A percentile compares a stretch with the other conserved stretches of the same genome.
phyloP scores from a whole-genome alignment of 2,797 vertebrate species.

The Percopsis omiscomaycus region DNA sequence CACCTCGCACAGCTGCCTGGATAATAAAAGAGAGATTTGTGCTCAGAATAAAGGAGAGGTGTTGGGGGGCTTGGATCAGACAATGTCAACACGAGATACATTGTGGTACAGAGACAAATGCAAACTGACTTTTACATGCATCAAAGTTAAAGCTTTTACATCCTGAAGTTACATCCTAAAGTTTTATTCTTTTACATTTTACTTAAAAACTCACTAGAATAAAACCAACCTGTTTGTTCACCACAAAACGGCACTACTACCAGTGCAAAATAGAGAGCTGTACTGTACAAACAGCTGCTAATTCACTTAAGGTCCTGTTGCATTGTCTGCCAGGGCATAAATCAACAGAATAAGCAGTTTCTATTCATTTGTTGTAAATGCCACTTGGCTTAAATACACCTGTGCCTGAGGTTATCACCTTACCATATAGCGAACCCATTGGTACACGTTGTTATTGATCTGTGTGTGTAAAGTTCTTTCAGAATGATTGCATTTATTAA shows the following conservation, averaged over 20 bases:
- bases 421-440: conserved; percentile 64
- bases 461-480: conserved; percentile 75
- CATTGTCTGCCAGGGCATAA: conserved; percentile 57
- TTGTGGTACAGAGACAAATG: conserved; percentile 13
- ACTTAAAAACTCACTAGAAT: too few relatives aligned
- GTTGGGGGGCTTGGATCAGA: conserved; percentile 47
- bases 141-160: conserved; percentile 12
- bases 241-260: too few relatives aligned
- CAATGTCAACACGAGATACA: conserved; percentile 42
- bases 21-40: conserved; percentile 77
- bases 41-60: conserved; percentile 65
- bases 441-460: conserved; percentile 73
- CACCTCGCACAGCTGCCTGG: conserved; percentile 67
- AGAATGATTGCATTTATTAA: conserved; percentile 68
- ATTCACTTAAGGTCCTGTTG: too few relatives aligned
- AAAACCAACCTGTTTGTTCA: too few relatives aligned
- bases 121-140: conserved; percentile 25
- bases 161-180: too few relatives aligned
- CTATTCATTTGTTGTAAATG: conserved; percentile 73
- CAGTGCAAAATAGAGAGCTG: too few relatives aligned
- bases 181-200: too few relatives aligned
- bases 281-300: too few relatives aligned
- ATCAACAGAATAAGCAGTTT: conserved; percentile 68
- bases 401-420: conserved; percentile 64
- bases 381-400: conserved; percentile 70